Evolutionary conservation across 2,888 invertebrate genomes (phyloP).

Genomic region (Nyleta sp.): DNA sequence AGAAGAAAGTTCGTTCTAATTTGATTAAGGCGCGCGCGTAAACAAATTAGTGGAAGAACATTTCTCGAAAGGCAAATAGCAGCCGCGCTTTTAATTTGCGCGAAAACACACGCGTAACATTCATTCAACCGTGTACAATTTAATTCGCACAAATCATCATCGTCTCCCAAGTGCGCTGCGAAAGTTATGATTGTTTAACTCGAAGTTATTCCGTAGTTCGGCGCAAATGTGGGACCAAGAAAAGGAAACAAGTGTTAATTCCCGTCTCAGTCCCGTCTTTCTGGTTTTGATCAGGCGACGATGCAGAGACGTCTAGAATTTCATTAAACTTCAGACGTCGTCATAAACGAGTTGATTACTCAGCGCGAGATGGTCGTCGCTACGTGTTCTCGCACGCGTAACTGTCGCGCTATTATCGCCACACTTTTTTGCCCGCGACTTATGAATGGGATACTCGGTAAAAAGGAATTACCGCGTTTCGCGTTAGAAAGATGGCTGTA

Average conservation of each 20-base stretch:
- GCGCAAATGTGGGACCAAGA: conserved; percentile 27
- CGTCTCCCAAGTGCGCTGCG: conserved; percentile 12
- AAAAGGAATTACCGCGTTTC: too few relatives aligned
- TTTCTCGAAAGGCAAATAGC: conserved; percentile 18
- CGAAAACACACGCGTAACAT: conserved; percentile 23
- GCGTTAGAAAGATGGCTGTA: too few relatives aligned
- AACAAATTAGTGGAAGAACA: conserved; percentile 25
- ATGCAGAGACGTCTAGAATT: conserved; percentile 51
- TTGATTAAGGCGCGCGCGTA: not conserved
- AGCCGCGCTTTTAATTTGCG: conserved; percentile 29
- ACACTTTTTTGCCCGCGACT: conserved; percentile 24
- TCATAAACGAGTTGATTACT: conserved; percentile 68
- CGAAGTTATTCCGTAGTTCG: conserved; percentile 36
- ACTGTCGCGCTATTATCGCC: conserved; percentile 43
- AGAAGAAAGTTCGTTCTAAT: too few relatives aligned
- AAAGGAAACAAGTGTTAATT: conserved; percentile 55
- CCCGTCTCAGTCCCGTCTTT: conserved; percentile 34
- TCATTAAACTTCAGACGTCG: conserved; percentile 62
- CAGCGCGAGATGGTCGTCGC: conserved; percentile 63
- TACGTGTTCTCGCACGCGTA: conserved; percentile 67
- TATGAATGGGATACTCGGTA: conserved; percentile 12
- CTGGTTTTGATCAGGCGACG: conserved; percentile 40
- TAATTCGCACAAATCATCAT: conserved; percentile 48
- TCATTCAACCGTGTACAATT: conserved; percentile 30
- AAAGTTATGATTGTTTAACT: conserved; percentile 53